Evolutionary conservation across 2,797 vertebrate species (phyloP).

Genomic region (Petrocephalus sullivani): DNA sequence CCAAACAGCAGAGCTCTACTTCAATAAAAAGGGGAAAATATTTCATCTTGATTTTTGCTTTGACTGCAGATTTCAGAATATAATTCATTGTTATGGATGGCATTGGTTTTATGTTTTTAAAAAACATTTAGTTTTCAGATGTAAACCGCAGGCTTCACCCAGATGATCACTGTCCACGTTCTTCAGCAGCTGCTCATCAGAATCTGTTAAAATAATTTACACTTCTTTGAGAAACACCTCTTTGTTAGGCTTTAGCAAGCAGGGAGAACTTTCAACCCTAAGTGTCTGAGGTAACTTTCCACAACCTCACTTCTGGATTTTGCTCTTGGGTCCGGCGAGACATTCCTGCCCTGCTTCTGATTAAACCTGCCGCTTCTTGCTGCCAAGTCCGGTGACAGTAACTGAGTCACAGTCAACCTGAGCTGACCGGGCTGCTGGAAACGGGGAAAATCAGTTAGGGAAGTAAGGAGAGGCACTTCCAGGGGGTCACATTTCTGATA

Average conservation of each 20-base stretch:
- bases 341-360: not conserved
- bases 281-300: not conserved
- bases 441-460: not conserved
- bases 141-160: not conserved
- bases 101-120: not conserved
- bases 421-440: not conserved
- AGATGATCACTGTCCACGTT: not conserved
- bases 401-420: not conserved
- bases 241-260: not conserved
- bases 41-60: not conserved
- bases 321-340: not conserved
- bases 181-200: not conserved
- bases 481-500: not conserved
- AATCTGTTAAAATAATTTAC: constrained; percentile 20
- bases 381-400: not conserved
- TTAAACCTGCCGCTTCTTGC: not conserved
- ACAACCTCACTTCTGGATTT: not conserved
- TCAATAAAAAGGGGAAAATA: not conserved
- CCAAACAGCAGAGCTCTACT: not conserved
- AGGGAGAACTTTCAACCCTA: not conserved
- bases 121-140: constrained; percentile 3
- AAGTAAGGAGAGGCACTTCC: not conserved
- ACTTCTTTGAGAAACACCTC: constrained; percentile 4
- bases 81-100: not conserved
- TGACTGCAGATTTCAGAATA: not conserved